phyloP scores from a whole-genome alignment of 2,797 vertebrate genomes.

The Sphenopsis melanotis region DNA sequence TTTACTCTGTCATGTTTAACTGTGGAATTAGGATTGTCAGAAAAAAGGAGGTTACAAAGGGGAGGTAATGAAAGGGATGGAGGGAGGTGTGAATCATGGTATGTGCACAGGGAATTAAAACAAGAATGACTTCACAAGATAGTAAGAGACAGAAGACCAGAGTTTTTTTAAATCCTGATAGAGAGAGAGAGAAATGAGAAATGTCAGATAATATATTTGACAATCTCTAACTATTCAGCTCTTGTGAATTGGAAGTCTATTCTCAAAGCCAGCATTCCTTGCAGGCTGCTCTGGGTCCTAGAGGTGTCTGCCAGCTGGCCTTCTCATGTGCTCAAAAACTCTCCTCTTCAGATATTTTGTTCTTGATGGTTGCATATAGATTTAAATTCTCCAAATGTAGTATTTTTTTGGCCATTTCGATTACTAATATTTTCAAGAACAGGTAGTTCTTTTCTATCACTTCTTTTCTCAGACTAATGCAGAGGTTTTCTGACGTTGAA shows the following conservation, averaged over 20 bases:
- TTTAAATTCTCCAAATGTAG: neutral
- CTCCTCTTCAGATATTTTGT: neutral
- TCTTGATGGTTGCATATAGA: neutral
- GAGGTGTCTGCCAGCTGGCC: neutral
- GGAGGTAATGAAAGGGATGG: neutral
- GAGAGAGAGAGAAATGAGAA: neutral
- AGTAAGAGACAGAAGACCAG: neutral
- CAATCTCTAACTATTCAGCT: neutral
- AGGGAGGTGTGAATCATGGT: neutral
- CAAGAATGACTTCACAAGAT: neutral
- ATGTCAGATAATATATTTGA: neutral
- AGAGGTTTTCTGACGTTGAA: neutral
- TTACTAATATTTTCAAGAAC: neutral
- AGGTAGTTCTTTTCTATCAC: neutral
- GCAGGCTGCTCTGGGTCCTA: neutral
- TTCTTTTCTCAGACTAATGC: neutral
- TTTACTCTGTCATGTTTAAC: slow-evolving; percentile 35
- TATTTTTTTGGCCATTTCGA: neutral
- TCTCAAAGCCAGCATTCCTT: neutral
- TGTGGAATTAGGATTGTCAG: slow-evolving; percentile 29
- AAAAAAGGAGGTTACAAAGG: slow-evolving; percentile 27
- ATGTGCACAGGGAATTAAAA: neutral
- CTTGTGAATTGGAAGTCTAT: neutral
- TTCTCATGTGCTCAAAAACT: neutral
- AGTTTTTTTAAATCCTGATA: neutral